phyloP scores from a whole-genome alignment of 2,888 invertebrate genomes.

The Cistogaster globosa region DNA sequence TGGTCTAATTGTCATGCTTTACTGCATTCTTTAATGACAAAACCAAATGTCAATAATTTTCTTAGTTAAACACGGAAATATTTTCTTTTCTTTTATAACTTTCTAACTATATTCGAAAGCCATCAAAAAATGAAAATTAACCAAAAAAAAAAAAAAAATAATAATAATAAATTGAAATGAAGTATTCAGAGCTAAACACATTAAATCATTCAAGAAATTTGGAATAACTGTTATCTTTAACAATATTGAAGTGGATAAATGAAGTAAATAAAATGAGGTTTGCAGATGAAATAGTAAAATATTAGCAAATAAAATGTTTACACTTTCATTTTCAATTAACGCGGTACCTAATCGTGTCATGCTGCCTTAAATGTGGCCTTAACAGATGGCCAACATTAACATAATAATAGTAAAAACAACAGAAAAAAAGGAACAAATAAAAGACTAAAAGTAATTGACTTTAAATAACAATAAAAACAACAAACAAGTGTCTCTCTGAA shows the following conservation, averaged over 20 bases:
- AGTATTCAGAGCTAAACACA: conserved; percentile 25
- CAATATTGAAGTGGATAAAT: neutral
- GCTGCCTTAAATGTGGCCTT: conserved; percentile 60
- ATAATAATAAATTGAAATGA: neutral
- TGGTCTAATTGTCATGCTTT: conserved; percentile 68
- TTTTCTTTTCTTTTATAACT: conserved; percentile 27
- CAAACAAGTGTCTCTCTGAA: too few relatives aligned
- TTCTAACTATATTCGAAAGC: conserved; percentile 17
- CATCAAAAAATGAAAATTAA: too few relatives aligned
- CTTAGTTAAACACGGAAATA: conserved; percentile 69
- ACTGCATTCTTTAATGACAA: conserved; percentile 68
- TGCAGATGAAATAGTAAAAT: neutral
- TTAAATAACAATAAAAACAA: conserved; percentile 1
- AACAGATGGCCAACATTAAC: conserved; percentile 52
- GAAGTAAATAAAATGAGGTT: conserved; percentile 9
- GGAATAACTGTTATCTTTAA: neutral
- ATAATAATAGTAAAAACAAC: neutral
- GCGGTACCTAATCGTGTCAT: conserved; percentile 54
- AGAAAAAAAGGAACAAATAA: neutral
- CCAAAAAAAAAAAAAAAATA: too few relatives aligned
- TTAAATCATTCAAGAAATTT: neutral
- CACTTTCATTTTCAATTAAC: conserved; percentile 73
- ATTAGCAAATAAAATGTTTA: conserved; percentile 66
- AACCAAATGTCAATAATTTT: conserved; percentile 70
- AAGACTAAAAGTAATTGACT: conserved; percentile 24